Evolutionary conservation across 2,113 vertebrate species (phyloP).

Genomic region (Leucopsar rothschildi): DNA sequence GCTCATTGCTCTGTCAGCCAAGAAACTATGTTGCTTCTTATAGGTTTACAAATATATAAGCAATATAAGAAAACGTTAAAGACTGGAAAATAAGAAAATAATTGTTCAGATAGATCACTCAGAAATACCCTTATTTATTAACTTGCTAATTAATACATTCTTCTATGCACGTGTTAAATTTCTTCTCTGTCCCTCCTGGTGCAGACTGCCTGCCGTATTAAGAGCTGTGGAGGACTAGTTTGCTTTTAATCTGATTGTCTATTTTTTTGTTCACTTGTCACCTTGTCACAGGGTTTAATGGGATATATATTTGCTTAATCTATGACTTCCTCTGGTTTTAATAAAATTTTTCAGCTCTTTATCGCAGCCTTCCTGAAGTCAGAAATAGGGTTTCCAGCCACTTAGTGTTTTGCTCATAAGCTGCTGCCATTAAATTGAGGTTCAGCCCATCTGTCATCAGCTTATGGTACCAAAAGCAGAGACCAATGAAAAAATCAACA

Average conservation of each 20-base stretch:
- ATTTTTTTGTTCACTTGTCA: background rate
- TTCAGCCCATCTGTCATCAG: constrained; percentile 1
- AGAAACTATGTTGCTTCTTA: background rate
- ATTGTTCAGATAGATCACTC: background rate
- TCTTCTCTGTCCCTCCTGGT: background rate
- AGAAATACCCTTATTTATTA: background rate
- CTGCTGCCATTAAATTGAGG: background rate
- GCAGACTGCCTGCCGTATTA: background rate
- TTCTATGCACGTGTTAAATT: background rate
- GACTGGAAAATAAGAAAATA: background rate
- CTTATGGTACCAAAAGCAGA: background rate
- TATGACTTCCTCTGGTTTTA: background rate
- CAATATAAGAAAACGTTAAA: background rate
- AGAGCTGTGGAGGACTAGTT: background rate
- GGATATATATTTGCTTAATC: background rate
- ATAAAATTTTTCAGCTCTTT: background rate
- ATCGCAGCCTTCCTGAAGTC: background rate
- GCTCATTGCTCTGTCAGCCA: background rate
- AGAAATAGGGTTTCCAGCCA: background rate
- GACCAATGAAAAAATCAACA: background rate
- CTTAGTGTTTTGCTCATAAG: background rate
- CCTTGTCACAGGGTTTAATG: background rate
- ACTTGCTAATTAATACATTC: background rate
- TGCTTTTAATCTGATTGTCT: background rate
- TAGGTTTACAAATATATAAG: background rate